phyloP scores from a whole-genome alignment of 2,888 invertebrate genomes.

The Artemia sp. region DNA sequence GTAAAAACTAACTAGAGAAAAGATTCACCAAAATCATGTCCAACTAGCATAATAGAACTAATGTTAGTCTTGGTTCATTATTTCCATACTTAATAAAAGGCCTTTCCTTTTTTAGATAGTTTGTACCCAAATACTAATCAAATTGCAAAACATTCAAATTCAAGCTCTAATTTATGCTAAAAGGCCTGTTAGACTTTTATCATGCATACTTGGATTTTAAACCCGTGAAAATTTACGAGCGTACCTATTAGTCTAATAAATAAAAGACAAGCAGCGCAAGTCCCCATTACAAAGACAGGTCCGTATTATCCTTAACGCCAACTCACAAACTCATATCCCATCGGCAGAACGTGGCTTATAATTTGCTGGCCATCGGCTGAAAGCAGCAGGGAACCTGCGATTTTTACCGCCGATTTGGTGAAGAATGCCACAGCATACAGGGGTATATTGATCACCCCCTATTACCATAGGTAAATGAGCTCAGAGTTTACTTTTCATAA shows the following conservation, averaged over 20 bases:
- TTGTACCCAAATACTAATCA: too few species aligned
- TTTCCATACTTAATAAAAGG: too few species aligned
- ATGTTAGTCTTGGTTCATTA: too few species aligned
- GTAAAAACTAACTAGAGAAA: too few species aligned
- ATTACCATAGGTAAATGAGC: conserved; percentile 15
- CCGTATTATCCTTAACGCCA: conserved; percentile 7
- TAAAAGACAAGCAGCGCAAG: not conserved
- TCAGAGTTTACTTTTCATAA: conserved; percentile 2
- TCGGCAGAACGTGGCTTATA: conserved; percentile 11
- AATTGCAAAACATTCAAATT: too few species aligned
- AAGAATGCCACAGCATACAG: conserved; percentile 15
- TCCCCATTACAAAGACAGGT: conserved; percentile 11
- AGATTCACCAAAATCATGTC: too few species aligned
- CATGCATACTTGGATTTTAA: not conserved
- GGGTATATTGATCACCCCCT: conserved; percentile 14
- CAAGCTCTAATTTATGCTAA: too few species aligned
- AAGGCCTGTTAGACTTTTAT: too few species aligned
- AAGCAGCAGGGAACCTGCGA: conserved; percentile 10
- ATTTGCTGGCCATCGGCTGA: conserved; percentile 8
- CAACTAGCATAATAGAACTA: too few species aligned
- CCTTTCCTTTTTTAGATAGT: too few species aligned
- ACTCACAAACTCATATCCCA: not conserved
- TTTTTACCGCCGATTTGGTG: conserved; percentile 16
- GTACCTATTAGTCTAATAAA: conserved; percentile 11
- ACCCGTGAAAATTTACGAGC: conserved; percentile 1